Evolutionary conservation across 2,888 invertebrate genomes (phyloP).

Genomic region (Agonopterix arenella): DNA sequence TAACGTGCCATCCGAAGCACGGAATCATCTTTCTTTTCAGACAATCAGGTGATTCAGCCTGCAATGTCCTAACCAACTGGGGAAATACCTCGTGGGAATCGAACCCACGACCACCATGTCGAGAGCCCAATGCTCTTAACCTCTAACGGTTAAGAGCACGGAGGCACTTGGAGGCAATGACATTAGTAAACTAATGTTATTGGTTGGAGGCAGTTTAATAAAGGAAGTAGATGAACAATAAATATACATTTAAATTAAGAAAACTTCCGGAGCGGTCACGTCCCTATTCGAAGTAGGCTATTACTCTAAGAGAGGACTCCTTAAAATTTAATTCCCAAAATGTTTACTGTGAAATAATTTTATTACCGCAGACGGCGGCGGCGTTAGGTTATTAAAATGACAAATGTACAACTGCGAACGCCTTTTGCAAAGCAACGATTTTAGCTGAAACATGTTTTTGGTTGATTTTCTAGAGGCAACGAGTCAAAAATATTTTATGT

Average conservation of each 20-base stretch:
- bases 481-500: too few relatives aligned
- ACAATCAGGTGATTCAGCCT: too few relatives aligned
- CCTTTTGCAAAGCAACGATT: constrained; percentile 5
- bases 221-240: background rate
- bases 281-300: constrained; percentile 8
- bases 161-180: too few relatives aligned
- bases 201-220: background rate
- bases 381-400: constrained; percentile 44
- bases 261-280: background rate
- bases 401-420: constrained; percentile 25
- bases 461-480: background rate
- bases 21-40: too few relatives aligned
- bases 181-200: too few relatives aligned
- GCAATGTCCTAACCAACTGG: too few relatives aligned
- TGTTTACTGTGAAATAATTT: constrained; percentile 55
- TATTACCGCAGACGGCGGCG: constrained; percentile 48
- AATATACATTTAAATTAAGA: background rate
- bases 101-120: too few relatives aligned
- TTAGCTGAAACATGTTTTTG: background rate
- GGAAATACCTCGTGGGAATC: too few relatives aligned
- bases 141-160: too few relatives aligned
- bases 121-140: too few relatives aligned
- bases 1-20: too few relatives aligned
- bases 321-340: constrained; percentile 53
- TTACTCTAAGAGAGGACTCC: constrained; percentile 20